These are phyloP conservation scores for Bos indicus DNA, from an alignment of 2,113 vertebrate species.

Conservation along the genomic window DNA sequence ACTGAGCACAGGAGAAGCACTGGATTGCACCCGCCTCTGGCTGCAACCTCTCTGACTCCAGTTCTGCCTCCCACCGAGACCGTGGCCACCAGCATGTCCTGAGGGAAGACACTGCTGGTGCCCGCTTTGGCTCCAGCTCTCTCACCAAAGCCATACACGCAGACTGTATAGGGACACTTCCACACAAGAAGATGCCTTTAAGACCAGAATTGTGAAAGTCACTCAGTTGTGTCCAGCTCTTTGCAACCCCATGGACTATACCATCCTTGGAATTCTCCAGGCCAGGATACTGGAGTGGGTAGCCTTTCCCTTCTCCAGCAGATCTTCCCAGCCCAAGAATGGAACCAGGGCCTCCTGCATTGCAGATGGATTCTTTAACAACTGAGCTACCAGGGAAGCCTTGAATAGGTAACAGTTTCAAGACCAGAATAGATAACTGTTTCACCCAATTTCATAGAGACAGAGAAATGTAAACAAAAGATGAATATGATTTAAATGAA, in stretches of 20 bases:
- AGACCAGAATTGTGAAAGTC: not conserved
- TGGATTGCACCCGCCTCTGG: not conserved
- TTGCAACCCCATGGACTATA: rapidly evolving
- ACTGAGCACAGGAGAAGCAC: not conserved
- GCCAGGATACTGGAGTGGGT: not conserved
- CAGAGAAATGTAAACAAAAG: not conserved
- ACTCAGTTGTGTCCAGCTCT: not conserved
- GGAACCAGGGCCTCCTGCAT: rapidly evolving
- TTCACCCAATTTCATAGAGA: not conserved
- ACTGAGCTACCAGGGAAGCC: not conserved
- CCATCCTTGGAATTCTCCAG: not conserved
- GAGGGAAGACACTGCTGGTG: not conserved
- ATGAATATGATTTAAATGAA: not conserved
- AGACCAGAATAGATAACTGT: not conserved
- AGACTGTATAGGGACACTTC: too few relatives aligned
- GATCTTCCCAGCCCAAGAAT: not conserved
- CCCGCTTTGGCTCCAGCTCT: too few relatives aligned
- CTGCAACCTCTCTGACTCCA: not conserved
- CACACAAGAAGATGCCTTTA: not conserved
- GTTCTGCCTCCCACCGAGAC: not conserved
- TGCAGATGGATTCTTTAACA: not conserved
- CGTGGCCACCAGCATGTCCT: rapidly evolving
- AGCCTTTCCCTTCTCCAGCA: not conserved
- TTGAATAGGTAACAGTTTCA: not conserved
- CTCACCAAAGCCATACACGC: rapidly evolving